These are phyloP conservation scores for Catostylus mosaicus DNA, from an alignment of 30 jellyfish, hydroid and myxozoan genomes.

Conservation along the genomic window DNA sequence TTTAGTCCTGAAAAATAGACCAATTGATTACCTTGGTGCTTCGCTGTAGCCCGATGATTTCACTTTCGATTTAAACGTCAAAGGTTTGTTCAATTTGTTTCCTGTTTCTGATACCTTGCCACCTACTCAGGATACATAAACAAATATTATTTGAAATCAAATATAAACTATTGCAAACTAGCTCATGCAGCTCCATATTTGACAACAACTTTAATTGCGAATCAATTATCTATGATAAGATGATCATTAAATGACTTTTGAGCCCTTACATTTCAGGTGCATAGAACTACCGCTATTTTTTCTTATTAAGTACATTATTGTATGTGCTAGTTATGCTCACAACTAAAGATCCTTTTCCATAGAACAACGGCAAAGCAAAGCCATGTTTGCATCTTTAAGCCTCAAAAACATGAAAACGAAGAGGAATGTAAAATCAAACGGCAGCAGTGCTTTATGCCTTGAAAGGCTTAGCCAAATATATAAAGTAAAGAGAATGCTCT, in stretches of 20 bases:
- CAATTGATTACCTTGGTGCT: constrained; percentile 61
- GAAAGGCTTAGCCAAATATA: too few species aligned
- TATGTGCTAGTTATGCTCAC: too few species aligned
- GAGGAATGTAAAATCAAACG: too few species aligned
- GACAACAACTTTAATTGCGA: neutral
- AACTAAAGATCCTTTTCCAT: too few species aligned
- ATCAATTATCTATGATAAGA: neutral
- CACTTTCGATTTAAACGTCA: constrained; percentile 66
- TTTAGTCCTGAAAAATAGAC: neutral
- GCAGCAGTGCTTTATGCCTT: too few species aligned
- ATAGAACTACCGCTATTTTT: too few species aligned
- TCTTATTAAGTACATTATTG: too few species aligned
- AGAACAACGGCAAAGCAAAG: too few species aligned
- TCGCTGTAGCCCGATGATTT: constrained; percentile 82
- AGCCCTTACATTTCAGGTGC: neutral
- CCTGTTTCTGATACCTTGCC: constrained; percentile 12
- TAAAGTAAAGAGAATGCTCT: too few species aligned
- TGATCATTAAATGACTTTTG: neutral
- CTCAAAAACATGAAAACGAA: too few species aligned
- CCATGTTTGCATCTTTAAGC: too few species aligned
- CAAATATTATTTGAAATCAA: neutral
- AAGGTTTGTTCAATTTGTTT: constrained; percentile 78
- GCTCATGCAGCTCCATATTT: neutral
- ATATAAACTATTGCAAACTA: too few species aligned
- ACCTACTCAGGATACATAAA: constrained; percentile 7